Base-by-base conservation (phyloP, 1,140 invertebrate species). In the Leptestheria dahalacensis region DNA sequence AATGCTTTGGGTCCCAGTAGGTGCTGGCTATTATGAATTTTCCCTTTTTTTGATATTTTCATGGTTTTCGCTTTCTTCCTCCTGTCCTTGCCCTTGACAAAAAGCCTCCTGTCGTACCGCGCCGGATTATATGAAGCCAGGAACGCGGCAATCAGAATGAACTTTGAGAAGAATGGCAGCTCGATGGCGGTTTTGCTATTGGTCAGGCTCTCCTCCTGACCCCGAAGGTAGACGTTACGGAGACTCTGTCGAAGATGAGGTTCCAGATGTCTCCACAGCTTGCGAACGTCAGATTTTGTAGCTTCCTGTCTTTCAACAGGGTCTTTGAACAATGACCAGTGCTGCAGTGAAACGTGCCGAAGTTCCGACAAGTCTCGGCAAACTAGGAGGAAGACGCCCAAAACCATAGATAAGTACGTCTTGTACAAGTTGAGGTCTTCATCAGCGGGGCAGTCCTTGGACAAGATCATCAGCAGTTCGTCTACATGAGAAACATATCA, bases 51-150 rank as follows among this genome's bases (percentile, higher is more conserved):
- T 79, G 0, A 73, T 75, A 65, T 76, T 77, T 65, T 80, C 78
- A 66, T 77, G 66, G 55, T 73, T 71, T 66, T 79, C 79, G 64
- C 75, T 70, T 69, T 80, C 77, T 28, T 78, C 80, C 71, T 84
- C 77, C 70, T 82, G 70, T 75, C 64, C 62, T 71, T 63, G 66
- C 24, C 57, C 25, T 73, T 88, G 66, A 86, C 77, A 68, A 90
- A 92, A 2, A 90, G 70, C 57, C 83, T 75, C 68, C 85, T 87
- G 69, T 94, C 91, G 65, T 86, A 81, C 66, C 87, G 90, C 0
- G 82, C 77, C 0, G 88, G 85, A 72, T 93, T 93, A 66, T 93
- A 88, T 23, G 90, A 94, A 0, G 91, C 91, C 59, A 95, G 72
- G 70, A 89, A 94, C 6, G 88, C 84, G 23, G 91, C 87, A 25